These are phyloP conservation scores for Gobio occitaniae DNA, from an alignment of 2,797 vertebrate genomes.

Conservation along the genomic window DNA sequence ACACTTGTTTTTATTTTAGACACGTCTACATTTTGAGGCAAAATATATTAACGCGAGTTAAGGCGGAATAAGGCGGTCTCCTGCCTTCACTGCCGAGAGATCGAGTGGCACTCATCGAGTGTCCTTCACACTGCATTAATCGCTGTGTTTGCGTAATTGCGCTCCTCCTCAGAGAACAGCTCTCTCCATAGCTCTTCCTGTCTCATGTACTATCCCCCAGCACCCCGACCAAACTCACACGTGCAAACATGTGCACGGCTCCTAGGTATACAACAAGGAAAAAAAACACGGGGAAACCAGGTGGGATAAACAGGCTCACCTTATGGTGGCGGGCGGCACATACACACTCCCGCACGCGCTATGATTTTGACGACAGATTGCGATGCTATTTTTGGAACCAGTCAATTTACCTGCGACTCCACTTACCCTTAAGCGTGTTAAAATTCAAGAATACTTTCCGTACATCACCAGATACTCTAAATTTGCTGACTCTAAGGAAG, in stretches of 20 bases:
- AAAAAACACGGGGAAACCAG: neutral
- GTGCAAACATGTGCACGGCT: slow-evolving; percentile 19
- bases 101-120: neutral
- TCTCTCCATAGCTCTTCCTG: slow-evolving; percentile 18
- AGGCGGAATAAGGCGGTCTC: neutral
- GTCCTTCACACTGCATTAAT: slow-evolving; percentile 42
- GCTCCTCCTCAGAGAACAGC: slow-evolving; percentile 22
- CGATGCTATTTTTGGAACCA: slow-evolving; percentile 23
- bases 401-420: slow-evolving; percentile 14
- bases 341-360: neutral
- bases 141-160: slow-evolving; percentile 1
- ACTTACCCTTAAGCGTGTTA: neutral
- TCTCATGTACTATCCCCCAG: neutral
- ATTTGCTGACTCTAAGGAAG: neutral
- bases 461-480: neutral
- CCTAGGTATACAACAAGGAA: neutral
- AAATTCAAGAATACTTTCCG: neutral
- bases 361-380: slow-evolving; percentile 17
- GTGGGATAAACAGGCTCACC: slow-evolving; percentile 18
- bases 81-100: neutral
- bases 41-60: neutral
- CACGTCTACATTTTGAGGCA: neutral
- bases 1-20: slow-evolving; percentile 3
- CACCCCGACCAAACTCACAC: slow-evolving; percentile 13
- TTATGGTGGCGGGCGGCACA: neutral